Evolutionary conservation across 2,888 invertebrate genomes (phyloP), one percentile per base, ranked within the genome.

Genomic region (Stegana nigrithorax): DNA sequence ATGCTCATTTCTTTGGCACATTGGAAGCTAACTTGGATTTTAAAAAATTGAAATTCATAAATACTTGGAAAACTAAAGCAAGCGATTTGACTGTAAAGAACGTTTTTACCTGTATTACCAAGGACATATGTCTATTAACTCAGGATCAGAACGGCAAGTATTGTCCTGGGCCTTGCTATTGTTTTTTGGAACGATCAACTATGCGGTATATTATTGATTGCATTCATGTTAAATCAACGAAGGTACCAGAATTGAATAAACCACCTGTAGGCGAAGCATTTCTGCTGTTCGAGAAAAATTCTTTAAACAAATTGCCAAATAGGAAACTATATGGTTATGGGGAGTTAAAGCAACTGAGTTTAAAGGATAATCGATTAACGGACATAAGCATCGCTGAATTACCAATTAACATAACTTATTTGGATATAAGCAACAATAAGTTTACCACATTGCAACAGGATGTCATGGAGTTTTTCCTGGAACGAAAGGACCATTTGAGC

Each of bases 181-280:
- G 47, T 12, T 47, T 25, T 47, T n/a, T 47, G 47, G 47, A 47
- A 47, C 47, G 47, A n/a, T 5, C 8, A 12, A 47, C 47, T 12
- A 4, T 47, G 12, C 47, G 47, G 10, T 47, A n/a, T 25, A 47
- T 47, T 12, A 17, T 47, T 17, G 47, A 47, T 47, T 47, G 47
- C 12, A 25, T 25, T 17, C 8, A 47, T 23, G n/a, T 23, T 21
- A 17, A 47, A 12, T 23, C 12, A 10, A 21, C 21, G 21, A 10
- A 23, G 12, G 8, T 47, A 8, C 25, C 47, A 4, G 6, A 10
- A 4, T 25, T 47, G 12, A 21, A 21, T 12, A 17, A 25, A 23
- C 47, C 47, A 12, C 2, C 25, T 8, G n/a, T 12, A 8, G 47
- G 47, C n/a, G 25, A 12, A 25, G 1, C 47, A 10, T 10, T 47